phyloP scores from a whole-genome alignment of 1,140 invertebrate species.

The Lepidotrigona ventralis region DNA sequence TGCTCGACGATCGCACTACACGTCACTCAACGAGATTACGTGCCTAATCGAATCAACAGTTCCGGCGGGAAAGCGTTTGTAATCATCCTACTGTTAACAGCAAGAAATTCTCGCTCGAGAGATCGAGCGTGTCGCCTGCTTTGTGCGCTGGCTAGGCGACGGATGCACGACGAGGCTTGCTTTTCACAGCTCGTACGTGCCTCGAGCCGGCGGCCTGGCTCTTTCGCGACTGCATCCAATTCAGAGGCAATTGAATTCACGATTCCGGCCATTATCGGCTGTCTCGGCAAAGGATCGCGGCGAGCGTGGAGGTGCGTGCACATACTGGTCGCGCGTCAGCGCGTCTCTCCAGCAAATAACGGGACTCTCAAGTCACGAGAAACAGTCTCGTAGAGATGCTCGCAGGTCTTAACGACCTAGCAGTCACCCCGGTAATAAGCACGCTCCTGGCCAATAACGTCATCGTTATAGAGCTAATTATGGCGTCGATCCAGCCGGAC shows the following conservation, averaged over 20 bases:
- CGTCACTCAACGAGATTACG: not conserved
- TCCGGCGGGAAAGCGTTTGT: not conserved
- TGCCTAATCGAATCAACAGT: not conserved
- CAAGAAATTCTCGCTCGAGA: not conserved
- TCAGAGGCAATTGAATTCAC: slow-evolving; percentile 78
- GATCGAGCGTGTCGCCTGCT: slow-evolving; percentile 48
- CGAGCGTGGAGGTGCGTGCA: slow-evolving; percentile 48
- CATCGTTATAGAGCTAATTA: slow-evolving; percentile 36
- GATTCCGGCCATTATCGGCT: slow-evolving; percentile 76
- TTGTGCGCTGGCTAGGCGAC: slow-evolving; percentile 46
- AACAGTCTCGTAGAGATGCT: slow-evolving; percentile 16
- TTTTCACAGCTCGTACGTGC: slow-evolving; percentile 58
- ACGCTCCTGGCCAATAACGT: slow-evolving; percentile 6
- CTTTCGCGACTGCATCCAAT: slow-evolving; percentile 65
- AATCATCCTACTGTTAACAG: not conserved
- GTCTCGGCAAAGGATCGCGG: slow-evolving; percentile 78
- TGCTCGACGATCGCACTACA: not conserved
- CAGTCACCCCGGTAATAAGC: not conserved
- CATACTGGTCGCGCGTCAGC: slow-evolving; percentile 52
- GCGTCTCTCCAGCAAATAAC: not conserved
- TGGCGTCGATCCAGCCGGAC: not conserved
- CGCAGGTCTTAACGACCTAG: not conserved
- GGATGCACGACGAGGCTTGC: slow-evolving; percentile 53
- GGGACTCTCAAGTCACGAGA: not conserved
- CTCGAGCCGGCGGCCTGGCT: slow-evolving; percentile 56